Evolutionary conservation across 2,888 invertebrate species (phyloP), one percentile per base, ranked within the genome.

Genomic region (Achlya flavicornis): DNA sequence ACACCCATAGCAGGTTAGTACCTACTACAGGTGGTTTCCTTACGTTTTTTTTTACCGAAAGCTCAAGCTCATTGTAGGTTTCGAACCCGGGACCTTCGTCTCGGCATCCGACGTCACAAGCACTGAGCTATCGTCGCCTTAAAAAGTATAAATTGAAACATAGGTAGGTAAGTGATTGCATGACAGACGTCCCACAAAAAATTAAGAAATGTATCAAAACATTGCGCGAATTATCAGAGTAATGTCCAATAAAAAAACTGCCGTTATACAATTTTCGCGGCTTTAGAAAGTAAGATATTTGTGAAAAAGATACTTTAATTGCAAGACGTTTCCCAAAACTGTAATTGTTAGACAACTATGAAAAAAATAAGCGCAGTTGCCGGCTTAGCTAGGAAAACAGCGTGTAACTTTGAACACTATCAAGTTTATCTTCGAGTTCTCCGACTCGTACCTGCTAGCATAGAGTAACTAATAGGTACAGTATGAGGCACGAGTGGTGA

Each of bases 321-420:
- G 19, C 16, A 7, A 19, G 46, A n/a, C 7, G 46, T 74, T 74
- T 71, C 61, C 61, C 63, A 67, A 73, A 62, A 63, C 48, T 32
- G 43, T 11, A 0, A 62, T 61, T 46, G 66, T 79, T 78, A 77
- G 73, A 66, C 77, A 74, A 79, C 26, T 1, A 66, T 19, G 59
- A 10, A 73, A 77, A 70, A 71, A 71, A 69, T 70, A 65, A 71
- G 68, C 73, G 75, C 77, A 75, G 74, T 66, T 61, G 35, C 57
- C 32, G 10, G 75, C n/a, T 10, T 8, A 10, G 77, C 78, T 70
- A 74, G 53, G 19, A 63, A 26, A 66, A 48, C 53, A 33, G 74
- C 72, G 72, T 61, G 58, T 58, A 63, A 35, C 19, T 48, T 53
- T 48, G 63, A 46, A 46, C 69, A 69, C 72, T 57, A 35, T 10